phyloP scores from a whole-genome alignment of 2,797 vertebrate species.

The Choloepus didactylus region DNA sequence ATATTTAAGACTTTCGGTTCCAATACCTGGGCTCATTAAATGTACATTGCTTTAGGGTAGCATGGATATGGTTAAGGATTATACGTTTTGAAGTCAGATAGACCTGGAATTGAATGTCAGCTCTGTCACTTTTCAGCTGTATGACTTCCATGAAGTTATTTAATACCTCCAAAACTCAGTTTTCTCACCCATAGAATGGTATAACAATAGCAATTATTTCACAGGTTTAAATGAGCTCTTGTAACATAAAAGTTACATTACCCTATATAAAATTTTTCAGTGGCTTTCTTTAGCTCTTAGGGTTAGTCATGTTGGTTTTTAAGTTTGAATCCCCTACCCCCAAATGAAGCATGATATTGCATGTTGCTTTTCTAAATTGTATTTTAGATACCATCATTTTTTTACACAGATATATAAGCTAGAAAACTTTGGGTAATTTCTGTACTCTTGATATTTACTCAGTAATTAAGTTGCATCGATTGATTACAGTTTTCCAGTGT shows the following conservation, averaged over 20 bases:
- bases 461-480: background rate
- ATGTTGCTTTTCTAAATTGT: conserved; percentile 15
- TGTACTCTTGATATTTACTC: background rate
- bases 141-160: conserved; percentile 35
- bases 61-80: background rate
- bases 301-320: background rate
- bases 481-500: background rate
- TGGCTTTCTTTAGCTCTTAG: conserved; percentile 23
- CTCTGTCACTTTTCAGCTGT: background rate
- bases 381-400: background rate
- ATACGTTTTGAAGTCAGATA: background rate
- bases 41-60: background rate
- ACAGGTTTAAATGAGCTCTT: conserved; percentile 47
- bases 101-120: conserved; percentile 11
- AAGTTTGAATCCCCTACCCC: background rate
- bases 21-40: background rate
- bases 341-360: background rate
- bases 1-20: background rate
- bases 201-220: conserved; percentile 32
- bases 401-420: background rate
- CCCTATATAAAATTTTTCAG: background rate
- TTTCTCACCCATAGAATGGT: conserved; percentile 26
- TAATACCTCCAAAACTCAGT: background rate
- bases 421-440: conserved; percentile 3
- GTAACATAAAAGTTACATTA: background rate